phyloP scores from a whole-genome alignment of 2,113 vertebrate genomes.

The Cryptoleucopteryx plumbea region DNA sequence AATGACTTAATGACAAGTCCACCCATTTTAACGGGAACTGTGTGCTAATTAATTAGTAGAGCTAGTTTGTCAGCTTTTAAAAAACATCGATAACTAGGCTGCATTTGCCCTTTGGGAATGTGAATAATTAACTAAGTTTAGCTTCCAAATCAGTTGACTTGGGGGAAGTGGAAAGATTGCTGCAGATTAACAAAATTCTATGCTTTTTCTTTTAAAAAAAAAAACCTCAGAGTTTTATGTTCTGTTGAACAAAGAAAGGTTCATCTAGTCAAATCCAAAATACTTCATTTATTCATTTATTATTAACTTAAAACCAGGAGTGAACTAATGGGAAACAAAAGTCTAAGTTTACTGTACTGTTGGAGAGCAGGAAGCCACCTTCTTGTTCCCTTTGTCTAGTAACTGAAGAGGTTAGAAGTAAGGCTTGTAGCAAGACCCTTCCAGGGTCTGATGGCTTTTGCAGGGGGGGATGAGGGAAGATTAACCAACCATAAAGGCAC shows the following conservation, averaged over 20 bases:
- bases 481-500: background rate
- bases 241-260: background rate
- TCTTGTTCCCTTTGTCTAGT: background rate
- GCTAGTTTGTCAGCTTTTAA: constrained; percentile 15
- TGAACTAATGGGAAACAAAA: background rate
- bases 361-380: background rate
- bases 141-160: background rate
- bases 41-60: constrained; percentile 28
- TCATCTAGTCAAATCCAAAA: background rate
- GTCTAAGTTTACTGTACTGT: background rate
- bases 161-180: background rate
- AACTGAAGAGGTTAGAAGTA: background rate
- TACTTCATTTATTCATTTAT: background rate
- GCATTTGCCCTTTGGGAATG: background rate
- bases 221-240: background rate
- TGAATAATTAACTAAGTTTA: constrained; percentile 4
- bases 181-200: background rate
- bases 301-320: background rate
- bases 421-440: background rate
- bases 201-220: background rate
- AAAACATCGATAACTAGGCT: background rate
- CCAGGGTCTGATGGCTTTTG: background rate
- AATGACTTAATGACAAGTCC: constrained; percentile 25
- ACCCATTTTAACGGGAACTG: constrained; percentile 6
- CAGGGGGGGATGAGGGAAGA: background rate